Evolutionary conservation across 2,113 vertebrate species (phyloP).

Genomic region (Austrofundulus limnaeus): DNA sequence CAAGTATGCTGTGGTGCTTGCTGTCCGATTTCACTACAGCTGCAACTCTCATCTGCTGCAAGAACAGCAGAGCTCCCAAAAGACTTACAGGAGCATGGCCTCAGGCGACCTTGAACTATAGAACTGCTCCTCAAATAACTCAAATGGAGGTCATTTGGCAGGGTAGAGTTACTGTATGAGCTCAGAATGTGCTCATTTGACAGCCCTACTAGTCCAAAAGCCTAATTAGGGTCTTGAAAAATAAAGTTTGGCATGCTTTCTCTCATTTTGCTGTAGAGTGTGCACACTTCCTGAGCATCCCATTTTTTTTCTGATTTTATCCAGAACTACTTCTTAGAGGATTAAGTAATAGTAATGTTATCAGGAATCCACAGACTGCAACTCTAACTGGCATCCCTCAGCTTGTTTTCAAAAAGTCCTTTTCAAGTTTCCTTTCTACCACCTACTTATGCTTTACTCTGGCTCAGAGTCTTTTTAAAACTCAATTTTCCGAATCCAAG

Average conservation of each 20-base stretch:
- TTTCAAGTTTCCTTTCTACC: neutral
- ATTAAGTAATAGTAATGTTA: conserved; percentile 5
- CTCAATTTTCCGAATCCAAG: conserved; percentile 25
- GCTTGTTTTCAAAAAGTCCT: conserved; percentile 36
- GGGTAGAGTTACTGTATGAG: conserved; percentile 45
- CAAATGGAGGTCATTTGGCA: conserved; percentile 62
- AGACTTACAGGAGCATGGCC: conserved; percentile 51
- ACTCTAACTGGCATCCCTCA: conserved; percentile 30
- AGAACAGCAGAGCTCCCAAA: conserved; percentile 46
- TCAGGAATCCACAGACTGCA: conserved; percentile 34
- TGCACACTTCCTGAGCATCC: conserved; percentile 25
- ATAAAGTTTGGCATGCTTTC: conserved; percentile 26
- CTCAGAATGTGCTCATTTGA: conserved; percentile 47
- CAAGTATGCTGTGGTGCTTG: conserved; percentile 9
- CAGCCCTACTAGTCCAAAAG: conserved; percentile 26
- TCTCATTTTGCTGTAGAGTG: conserved; percentile 1
- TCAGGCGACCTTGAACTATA: conserved; percentile 53
- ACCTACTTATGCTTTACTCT: conserved; percentile 20
- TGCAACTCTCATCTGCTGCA: conserved; percentile 31
- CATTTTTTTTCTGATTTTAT: neutral
- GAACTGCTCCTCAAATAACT: conserved; percentile 58
- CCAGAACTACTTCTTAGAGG: too few species aligned
- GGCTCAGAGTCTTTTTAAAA: conserved; percentile 29
- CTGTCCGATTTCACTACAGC: conserved; percentile 11
- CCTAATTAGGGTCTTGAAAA: conserved; percentile 38